Conservation (phyloP, 2,113 vertebrate genomes). For the Coturnix japonica region DNA sequence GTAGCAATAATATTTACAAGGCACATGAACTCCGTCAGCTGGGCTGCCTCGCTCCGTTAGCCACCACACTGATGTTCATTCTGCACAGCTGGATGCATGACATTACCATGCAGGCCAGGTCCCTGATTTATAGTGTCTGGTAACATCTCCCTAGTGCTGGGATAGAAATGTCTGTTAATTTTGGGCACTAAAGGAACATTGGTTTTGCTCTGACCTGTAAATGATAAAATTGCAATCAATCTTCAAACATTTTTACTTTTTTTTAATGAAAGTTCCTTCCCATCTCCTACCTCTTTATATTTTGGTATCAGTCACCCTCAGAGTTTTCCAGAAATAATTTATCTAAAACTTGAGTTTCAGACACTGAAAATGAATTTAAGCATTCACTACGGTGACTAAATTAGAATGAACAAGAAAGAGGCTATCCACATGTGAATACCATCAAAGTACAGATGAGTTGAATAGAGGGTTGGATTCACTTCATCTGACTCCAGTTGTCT, state of each 20-base stretch:
- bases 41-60: neutral
- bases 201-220: slow-evolving; percentile 9
- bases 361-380: neutral
- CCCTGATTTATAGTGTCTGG: slow-evolving; percentile 24
- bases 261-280: neutral
- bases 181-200: neutral
- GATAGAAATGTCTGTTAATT: neutral
- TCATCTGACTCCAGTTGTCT: neutral
- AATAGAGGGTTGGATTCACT: neutral
- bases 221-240: neutral
- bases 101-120: neutral
- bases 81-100: neutral
- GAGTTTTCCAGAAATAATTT: neutral
- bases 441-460: neutral
- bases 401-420: neutral
- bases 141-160: neutral
- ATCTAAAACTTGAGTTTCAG: neutral
- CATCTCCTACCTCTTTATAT: neutral
- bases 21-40: neutral
- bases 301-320: neutral
- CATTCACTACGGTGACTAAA: neutral
- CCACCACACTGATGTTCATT: neutral
- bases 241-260: neutral
- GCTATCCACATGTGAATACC: neutral
- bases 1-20: slow-evolving; percentile 32